Conservation (phyloP, 2,113 vertebrate species). For the Cettia cetti region DNA sequence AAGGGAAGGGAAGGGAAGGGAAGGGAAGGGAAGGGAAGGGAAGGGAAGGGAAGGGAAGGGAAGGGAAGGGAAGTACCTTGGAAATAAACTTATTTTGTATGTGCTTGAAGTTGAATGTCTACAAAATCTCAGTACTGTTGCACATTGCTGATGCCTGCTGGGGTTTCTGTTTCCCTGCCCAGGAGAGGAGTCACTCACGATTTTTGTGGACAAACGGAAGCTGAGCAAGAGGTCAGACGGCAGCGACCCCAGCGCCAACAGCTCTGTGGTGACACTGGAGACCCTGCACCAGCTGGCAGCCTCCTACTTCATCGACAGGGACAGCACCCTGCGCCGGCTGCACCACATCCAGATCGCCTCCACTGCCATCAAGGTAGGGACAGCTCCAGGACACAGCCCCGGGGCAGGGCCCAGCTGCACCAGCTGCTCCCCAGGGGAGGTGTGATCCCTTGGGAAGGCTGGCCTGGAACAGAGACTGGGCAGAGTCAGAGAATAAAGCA, state of each 20-base stretch:
- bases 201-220: conserved; percentile 97
- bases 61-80: too few species aligned
- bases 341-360: conserved; percentile 87
- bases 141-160: not conserved
- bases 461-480: too few species aligned
- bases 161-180: not conserved
- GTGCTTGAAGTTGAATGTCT: fast-evolving
- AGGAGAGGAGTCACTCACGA: conserved; percentile 97
- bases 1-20: too few species aligned
- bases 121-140: fast-evolving
- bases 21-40: too few species aligned
- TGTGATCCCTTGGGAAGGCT: too few species aligned
- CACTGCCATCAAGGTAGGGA: conserved; percentile 83
- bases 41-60: too few species aligned
- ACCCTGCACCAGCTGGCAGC: conserved; percentile 82
- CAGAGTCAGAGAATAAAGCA: too few species aligned
- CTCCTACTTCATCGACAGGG: conserved; percentile 85
- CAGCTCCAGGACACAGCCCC: too few species aligned
- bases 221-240: conserved; percentile 87
- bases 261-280: conserved; percentile 75
- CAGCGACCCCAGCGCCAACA: conserved; percentile 80
- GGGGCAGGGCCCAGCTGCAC: not conserved
- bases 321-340: conserved; percentile 79
- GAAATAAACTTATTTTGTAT: not conserved
- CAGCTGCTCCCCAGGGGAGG: not conserved